These are phyloP conservation scores for Aleiodes alternator DNA, from an alignment of 2,888 invertebrate species.

Conservation along the genomic window DNA sequence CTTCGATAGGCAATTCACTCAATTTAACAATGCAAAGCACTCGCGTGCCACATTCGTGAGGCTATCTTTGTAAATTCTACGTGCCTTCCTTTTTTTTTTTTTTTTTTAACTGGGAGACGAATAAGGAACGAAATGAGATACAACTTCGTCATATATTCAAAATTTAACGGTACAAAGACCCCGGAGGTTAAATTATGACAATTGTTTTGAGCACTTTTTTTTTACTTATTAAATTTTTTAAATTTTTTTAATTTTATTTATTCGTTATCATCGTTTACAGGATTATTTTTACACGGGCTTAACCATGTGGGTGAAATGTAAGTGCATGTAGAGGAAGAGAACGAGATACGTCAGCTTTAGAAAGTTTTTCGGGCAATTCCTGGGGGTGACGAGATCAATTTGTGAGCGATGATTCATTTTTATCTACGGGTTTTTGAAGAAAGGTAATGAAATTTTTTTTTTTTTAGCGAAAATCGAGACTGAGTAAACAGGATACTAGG, in stretches of 20 bases:
- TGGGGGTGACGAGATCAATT: not conserved
- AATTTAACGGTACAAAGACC: slow-evolving; percentile 31
- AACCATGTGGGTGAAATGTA: not conserved
- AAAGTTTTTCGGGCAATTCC: slow-evolving; percentile 26
- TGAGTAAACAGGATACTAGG: slow-evolving; percentile 19
- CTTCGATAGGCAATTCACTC: slow-evolving; percentile 28
- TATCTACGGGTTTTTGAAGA: not conserved
- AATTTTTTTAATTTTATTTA: not conserved
- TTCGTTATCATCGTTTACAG: not conserved
- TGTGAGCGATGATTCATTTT: slow-evolving; percentile 19
- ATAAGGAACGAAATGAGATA: slow-evolving; percentile 20
- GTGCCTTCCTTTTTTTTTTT: slow-evolving; percentile 17
- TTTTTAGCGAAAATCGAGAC: not conserved
- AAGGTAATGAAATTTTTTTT: too few species aligned
- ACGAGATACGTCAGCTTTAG: slow-evolving; percentile 17
- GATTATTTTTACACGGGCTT: not conserved
- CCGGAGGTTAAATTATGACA: slow-evolving; percentile 11
- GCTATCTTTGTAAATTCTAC: slow-evolving; percentile 26
- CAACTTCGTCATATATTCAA: slow-evolving; percentile 24
- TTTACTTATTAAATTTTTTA: too few species aligned
- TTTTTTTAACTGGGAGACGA: not conserved
- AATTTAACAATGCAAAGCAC: slow-evolving; percentile 42
- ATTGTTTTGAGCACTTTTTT: slow-evolving; percentile 12
- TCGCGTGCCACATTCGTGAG: slow-evolving; percentile 37
- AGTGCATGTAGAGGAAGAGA: not conserved